phyloP scores from a whole-genome alignment of 2,888 invertebrate genomes.

The Mythimna impura region DNA sequence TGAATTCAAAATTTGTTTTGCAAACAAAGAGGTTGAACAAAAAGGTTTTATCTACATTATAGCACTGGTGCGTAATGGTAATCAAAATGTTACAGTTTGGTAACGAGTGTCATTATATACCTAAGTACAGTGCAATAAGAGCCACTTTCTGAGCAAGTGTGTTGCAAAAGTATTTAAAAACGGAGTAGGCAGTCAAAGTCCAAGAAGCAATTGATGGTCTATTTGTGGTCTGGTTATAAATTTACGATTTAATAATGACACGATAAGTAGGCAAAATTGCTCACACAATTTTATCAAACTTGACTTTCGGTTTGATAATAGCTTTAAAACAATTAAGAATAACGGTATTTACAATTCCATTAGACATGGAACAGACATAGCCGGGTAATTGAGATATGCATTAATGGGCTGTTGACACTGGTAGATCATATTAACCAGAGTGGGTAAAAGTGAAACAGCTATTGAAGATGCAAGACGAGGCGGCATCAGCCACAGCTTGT shows the following conservation, averaged over 20 bases:
- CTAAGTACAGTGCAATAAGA: no score
- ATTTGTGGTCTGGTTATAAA: not conserved
- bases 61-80: no score
- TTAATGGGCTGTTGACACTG: slow-evolving; percentile 44
- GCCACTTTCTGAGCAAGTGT: no score
- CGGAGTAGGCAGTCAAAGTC: not conserved
- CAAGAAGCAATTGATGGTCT: not conserved
- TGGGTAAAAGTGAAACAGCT: slow-evolving; percentile 67
- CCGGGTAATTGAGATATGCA: slow-evolving; percentile 24
- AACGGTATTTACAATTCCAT: not conserved
- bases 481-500: slow-evolving; percentile 39
- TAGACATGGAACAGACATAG: slow-evolving; percentile 9
- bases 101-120: no score
- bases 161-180: slow-evolving; percentile 14
- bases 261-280: not conserved
- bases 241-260: not conserved
- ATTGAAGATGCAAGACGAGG: slow-evolving; percentile 56
- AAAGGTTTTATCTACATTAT: no score
- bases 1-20: no score
- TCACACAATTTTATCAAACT: not conserved
- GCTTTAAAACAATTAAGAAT: not conserved
- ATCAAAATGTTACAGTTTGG: no score
- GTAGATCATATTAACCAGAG: slow-evolving; percentile 44
- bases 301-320: slow-evolving; percentile 14
- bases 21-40: no score